Evolutionary conservation across 2,797 vertebrate species (phyloP), one percentile per base, ranked within the genome.

Genomic region (Tarsius wallacei): DNA sequence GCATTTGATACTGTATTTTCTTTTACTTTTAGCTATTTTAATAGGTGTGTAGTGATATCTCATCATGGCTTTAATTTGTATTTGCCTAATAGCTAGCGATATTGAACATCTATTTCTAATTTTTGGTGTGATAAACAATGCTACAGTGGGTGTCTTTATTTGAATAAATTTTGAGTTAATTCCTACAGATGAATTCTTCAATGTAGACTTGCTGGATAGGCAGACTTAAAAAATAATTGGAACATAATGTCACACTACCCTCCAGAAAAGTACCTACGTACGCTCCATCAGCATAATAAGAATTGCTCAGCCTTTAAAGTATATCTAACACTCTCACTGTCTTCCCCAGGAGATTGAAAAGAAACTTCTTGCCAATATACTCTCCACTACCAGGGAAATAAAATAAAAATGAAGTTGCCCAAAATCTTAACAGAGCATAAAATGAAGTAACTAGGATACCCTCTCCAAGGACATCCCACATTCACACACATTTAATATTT

Each of bases 361-460:
- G n/a, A 73, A 88, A 76, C 36, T 49, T 93, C 28, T 70, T 42
- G 31, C n/a, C 55, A 88, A 33, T 36, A 82, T 1, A 74, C 6
- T 88, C 28, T 47, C 13, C 28, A 64, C 21, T 59, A 71, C 12
- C 55, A 86, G 68, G 22, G n/a, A 91, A 83, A 87, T 73, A 66
- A 80, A 53, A 83, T 68, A 68, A 83, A 87, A 81, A 93, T 6
- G 7, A 86, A 12, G 57, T 68, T 84, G 11, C 22, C 7, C 13
- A 10, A 96, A 92, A 36, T 70, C 70, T 70, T 96, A 86, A 55
- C 33, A 83, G 33, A 94, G 57, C 49, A 84, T 86, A 86, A 96
- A 94, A 96, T 36, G 31, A 96, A 87, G 53, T 57, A 70, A 85
- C 28, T n/a, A 70, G 82, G 26, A 31, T 7, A 31, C 4, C 12